Evolutionary conservation across 2,888 invertebrate genomes (phyloP).

Genomic region (Ctenicera cuprea): DNA sequence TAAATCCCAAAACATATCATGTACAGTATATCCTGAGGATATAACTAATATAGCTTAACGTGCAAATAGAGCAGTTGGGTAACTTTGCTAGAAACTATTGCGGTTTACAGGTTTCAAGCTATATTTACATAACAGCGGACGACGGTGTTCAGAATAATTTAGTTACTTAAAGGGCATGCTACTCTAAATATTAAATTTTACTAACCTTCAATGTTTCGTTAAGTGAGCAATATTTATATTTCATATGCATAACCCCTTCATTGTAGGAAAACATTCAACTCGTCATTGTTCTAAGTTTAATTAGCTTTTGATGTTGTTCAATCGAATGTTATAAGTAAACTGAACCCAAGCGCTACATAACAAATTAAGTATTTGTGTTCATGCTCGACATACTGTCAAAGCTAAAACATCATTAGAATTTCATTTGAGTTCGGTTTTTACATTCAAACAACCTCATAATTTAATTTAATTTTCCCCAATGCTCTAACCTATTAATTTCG

Average conservation of each 20-base stretch:
- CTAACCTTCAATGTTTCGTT: not conserved
- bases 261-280: not conserved
- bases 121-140: constrained; percentile 36
- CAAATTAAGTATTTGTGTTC: no score
- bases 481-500: not conserved
- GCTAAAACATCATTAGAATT: no score
- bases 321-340: no score
- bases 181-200: constrained; percentile 14
- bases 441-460: no score
- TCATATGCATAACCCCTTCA: not conserved
- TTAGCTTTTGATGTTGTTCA: not conserved
- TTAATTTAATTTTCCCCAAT: no score
- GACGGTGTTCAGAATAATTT: constrained; percentile 25
- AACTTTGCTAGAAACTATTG: constrained; percentile 39
- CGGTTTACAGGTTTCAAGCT: constrained; percentile 36
- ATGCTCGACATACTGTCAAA: no score
- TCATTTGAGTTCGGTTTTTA: no score
- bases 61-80: constrained; percentile 31
- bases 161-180: not conserved
- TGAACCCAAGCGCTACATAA: no score
- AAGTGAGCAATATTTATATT: constrained; percentile 4
- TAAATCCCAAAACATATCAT: constrained; percentile 15
- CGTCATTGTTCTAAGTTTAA: not conserved
- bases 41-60: constrained; percentile 29
- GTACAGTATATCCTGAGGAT: constrained; percentile 35